Conservation (phyloP, 2,888 invertebrate species). For the Lingula anatina region DNA sequence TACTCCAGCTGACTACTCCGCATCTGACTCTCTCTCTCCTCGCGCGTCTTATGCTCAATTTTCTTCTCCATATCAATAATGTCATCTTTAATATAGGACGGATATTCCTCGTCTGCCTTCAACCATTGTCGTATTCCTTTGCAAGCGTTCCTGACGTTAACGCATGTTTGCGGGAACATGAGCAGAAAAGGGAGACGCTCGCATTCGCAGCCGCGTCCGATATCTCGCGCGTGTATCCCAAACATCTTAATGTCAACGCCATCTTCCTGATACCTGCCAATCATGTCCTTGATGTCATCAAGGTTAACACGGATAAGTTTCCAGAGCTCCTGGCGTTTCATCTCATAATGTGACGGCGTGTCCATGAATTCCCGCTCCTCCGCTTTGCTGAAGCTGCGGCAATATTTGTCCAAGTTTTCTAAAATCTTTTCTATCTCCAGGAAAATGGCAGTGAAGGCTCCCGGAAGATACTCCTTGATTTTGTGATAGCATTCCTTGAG, state of each 20-base stretch:
- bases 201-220: background rate
- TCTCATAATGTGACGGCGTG: too few relatives aligned
- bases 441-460: background rate
- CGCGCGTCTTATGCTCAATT: background rate
- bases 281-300: background rate
- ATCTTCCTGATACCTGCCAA: background rate
- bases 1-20: background rate
- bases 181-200: background rate
- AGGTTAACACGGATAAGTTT: background rate
- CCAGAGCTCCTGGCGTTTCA: too few relatives aligned
- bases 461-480: background rate
- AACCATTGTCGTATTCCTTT: background rate
- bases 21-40: background rate
- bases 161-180: background rate
- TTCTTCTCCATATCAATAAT: background rate
- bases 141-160: background rate
- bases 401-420: background rate
- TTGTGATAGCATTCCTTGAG: background rate
- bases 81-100: background rate
- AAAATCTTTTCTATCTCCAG: background rate
- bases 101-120: background rate
- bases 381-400: background rate
- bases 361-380: too few relatives aligned
- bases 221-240: background rate
- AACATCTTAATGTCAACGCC: background rate